These are phyloP conservation scores for Poicephalus meyeri DNA, from an alignment of 2,113 vertebrate genomes.

Conservation along the genomic window DNA sequence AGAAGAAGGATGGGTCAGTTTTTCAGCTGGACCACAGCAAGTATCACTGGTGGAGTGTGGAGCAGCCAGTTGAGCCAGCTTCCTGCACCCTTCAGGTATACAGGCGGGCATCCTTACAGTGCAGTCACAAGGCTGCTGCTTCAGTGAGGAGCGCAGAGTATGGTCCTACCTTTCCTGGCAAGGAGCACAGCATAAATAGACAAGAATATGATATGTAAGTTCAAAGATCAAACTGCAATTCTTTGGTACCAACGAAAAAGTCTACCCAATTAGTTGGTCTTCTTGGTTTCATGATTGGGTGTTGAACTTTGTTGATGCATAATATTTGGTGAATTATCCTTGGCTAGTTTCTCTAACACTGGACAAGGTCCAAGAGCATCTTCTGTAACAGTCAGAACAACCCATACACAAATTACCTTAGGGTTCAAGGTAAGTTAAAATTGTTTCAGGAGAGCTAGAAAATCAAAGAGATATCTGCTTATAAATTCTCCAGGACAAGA, in stretches of 20 bases:
- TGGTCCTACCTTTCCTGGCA: background rate
- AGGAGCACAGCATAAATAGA: accelerated
- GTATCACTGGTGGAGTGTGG: accelerated
- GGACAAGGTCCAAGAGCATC: background rate
- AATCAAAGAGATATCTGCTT: background rate
- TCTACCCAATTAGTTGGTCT: background rate
- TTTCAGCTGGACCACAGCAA: background rate
- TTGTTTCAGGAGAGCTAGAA: background rate
- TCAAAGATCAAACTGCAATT: background rate
- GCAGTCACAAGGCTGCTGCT: accelerated
- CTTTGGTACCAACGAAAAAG: background rate
- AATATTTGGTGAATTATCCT: background rate
- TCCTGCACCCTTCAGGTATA: background rate
- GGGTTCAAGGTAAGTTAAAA: background rate
- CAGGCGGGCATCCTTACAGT: accelerated
- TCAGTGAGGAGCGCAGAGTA: accelerated
- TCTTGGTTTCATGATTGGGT: background rate
- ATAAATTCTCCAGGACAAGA: background rate
- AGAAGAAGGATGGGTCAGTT: background rate
- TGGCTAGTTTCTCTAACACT: background rate
- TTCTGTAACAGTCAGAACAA: background rate
- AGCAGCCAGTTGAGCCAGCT: accelerated
- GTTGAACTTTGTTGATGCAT: background rate
- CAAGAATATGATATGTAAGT: background rate
- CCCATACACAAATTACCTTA: background rate